phyloP scores from a whole-genome alignment of 2,113 vertebrate species.

The Callipepla californica region DNA sequence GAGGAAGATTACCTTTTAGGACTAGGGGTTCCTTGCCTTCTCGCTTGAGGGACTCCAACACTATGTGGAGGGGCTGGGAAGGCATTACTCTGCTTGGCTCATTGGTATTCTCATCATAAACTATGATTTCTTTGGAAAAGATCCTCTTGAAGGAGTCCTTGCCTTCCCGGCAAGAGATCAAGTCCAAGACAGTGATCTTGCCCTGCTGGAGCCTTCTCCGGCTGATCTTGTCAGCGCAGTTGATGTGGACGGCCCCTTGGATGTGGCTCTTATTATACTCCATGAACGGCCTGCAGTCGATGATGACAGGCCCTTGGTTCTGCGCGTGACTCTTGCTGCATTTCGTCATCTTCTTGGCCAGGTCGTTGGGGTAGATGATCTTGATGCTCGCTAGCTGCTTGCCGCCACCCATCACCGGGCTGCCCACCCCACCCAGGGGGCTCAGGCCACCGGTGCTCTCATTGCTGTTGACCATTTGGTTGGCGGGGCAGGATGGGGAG shows the following conservation, averaged over 20 bases:
- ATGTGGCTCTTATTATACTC: constrained; percentile 99
- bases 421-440: constrained; percentile 80
- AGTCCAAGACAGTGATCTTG: constrained; percentile 97
- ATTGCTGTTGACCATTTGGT: constrained; percentile 89
- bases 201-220: constrained; percentile 95
- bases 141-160: constrained; percentile 98
- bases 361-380: constrained; percentile 92
- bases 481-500: constrained; percentile 81
- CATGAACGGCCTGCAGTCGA: constrained; percentile 97
- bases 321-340: constrained; percentile 90
- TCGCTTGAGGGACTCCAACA: constrained; percentile 94
- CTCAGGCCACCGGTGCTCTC: constrained; percentile 84
- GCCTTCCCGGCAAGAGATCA: constrained; percentile 95
- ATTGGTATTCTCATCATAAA: constrained; percentile 96
- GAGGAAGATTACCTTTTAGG: constrained; percentile 89
- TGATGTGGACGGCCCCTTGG: constrained; percentile 96
- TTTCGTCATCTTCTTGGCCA: constrained; percentile 95
- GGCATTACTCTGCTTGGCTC: constrained; percentile 91
- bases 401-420: constrained; percentile 79
- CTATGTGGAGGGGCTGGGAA: constrained; percentile 92
- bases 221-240: constrained; percentile 99
- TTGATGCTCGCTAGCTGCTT: constrained; percentile 84
- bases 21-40: constrained; percentile 97
- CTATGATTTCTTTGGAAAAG: constrained; percentile 98
- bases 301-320: constrained; percentile 92